These are phyloP conservation scores for Arothron firmamentum DNA, from an alignment of 2,113 vertebrate species.

Conservation along the genomic window DNA sequence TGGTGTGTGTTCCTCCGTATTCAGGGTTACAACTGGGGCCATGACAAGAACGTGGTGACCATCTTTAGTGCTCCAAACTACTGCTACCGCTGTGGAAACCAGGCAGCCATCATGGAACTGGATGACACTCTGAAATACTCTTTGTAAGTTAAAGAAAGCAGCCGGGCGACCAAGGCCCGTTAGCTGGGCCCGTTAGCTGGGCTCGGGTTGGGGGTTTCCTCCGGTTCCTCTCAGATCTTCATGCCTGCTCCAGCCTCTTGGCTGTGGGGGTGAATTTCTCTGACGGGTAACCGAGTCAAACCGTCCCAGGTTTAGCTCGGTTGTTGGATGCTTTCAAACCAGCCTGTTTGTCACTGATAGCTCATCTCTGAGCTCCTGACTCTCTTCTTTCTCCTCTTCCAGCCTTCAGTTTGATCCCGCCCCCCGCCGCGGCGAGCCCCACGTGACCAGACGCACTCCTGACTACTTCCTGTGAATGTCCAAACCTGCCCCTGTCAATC, in stretches of 20 bases:
- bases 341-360: too few relatives aligned
- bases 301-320: too few relatives aligned
- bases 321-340: too few relatives aligned
- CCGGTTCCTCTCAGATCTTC: too few relatives aligned
- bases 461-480: constrained; percentile 76
- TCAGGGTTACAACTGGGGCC: constrained; percentile 75
- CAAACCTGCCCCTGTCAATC: constrained; percentile 45
- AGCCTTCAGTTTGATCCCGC: constrained; percentile 75
- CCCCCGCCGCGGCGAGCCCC: constrained; percentile 71
- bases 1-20: neutral
- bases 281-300: too few relatives aligned
- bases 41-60: constrained; percentile 75
- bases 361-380: too few relatives aligned
- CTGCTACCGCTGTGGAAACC: constrained; percentile 76
- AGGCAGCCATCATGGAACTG: constrained; percentile 77
- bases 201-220: too few relatives aligned
- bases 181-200: too few relatives aligned
- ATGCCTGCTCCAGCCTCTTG: too few relatives aligned
- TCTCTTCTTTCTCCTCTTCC: constrained; percentile 2
- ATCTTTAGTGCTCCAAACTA: constrained; percentile 77
- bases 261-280: too few relatives aligned
- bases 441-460: constrained; percentile 74
- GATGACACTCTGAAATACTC: constrained; percentile 76
- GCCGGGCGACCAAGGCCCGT: too few relatives aligned
- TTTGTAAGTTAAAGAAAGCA: constrained; percentile 48